phyloP scores from a whole-genome alignment of 2,888 invertebrate species.

The Odontocolon sp. region DNA sequence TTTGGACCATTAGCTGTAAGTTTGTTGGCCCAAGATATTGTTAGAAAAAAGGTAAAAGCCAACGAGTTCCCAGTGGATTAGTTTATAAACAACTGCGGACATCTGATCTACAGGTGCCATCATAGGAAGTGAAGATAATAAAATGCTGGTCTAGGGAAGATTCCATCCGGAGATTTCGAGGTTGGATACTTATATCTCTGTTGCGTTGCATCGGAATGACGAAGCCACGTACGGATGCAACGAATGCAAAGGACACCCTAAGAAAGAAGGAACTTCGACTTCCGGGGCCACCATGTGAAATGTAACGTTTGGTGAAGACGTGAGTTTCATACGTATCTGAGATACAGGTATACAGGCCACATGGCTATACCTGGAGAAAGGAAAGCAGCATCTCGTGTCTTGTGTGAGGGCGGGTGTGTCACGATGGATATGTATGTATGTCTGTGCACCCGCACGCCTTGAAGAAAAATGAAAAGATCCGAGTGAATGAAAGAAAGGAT shows the following conservation, averaged over 20 bases:
- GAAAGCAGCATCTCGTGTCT: constrained; percentile 41
- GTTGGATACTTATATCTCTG: constrained; percentile 11
- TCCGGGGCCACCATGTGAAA: constrained; percentile 60
- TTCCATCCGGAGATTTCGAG: constrained; percentile 48
- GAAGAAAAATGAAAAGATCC: constrained; percentile 75
- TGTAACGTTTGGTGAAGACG: constrained; percentile 58
- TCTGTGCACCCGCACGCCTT: constrained; percentile 42
- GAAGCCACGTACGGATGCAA: constrained; percentile 33
- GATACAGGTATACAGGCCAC: constrained; percentile 38
- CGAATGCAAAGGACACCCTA: constrained; percentile 20
- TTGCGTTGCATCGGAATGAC: constrained; percentile 20
- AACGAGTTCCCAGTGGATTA: no score
- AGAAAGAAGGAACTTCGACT: constrained; percentile 47
- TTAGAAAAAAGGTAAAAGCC: no score
- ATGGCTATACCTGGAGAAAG: constrained; percentile 46
- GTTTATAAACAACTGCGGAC: neutral
- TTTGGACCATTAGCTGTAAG: no score
- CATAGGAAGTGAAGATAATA: constrained; percentile 55
- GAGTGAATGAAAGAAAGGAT: constrained; percentile 78
- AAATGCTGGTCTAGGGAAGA: constrained; percentile 10
- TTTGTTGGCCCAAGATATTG: no score
- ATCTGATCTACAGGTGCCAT: constrained; percentile 63
- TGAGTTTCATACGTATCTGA: constrained; percentile 55
- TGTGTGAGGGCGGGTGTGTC: constrained; percentile 50
- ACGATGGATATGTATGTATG: constrained; percentile 49